These are phyloP conservation scores for Drosophila anceps DNA, from an alignment of 2,888 invertebrate species.

Conservation along the genomic window DNA sequence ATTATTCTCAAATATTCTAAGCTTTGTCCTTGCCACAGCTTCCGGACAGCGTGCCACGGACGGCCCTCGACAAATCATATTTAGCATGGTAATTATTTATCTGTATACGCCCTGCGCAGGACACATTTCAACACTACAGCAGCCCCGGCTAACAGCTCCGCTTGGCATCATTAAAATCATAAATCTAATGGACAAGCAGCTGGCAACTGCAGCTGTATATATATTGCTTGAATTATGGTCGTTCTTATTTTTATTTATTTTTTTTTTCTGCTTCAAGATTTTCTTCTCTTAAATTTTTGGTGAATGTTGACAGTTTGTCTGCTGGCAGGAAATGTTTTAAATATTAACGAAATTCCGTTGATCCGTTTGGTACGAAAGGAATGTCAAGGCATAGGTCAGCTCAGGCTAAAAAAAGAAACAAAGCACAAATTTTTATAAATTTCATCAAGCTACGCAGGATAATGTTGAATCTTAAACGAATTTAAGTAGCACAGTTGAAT, in stretches of 20 bases:
- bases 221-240: slow-evolving; percentile 53
- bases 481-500: neutral
- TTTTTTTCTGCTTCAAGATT: slow-evolving; percentile 2
- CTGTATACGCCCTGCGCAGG: slow-evolving; percentile 21
- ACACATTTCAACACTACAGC: slow-evolving; percentile 22
- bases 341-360: neutral
- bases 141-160: slow-evolving; percentile 4
- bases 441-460: neutral
- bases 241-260: neutral
- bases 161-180: slow-evolving; percentile 66
- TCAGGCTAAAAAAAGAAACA: neutral
- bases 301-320: slow-evolving; percentile 7
- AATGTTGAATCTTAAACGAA: neutral
- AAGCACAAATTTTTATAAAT: neutral
- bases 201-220: slow-evolving; percentile 46
- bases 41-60: slow-evolving; percentile 19
- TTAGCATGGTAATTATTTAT: slow-evolving; percentile 77
- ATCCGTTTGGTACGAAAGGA: neutral
- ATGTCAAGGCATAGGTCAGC: neutral
- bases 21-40: slow-evolving; percentile 54
- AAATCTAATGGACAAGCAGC: slow-evolving; percentile 69
- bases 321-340: neutral
- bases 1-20: slow-evolving; percentile 37
- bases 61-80: slow-evolving; percentile 62
- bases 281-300: slow-evolving; percentile 1